Conservation (phyloP, 2,797 vertebrate genomes). For the Onychomys leucogaster region DNA sequence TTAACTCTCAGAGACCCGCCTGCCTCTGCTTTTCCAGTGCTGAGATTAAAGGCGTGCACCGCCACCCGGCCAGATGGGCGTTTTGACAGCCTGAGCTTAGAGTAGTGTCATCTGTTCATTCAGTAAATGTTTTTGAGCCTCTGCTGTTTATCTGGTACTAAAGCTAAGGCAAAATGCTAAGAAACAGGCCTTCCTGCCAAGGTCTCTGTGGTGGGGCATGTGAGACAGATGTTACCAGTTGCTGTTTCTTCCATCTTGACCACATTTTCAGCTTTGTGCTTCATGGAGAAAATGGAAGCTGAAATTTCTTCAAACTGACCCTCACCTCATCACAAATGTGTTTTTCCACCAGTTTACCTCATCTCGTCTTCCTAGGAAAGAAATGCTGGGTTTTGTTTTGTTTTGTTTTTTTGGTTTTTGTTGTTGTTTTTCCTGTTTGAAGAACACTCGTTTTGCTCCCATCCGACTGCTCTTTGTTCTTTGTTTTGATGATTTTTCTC, state of each 20-base stretch:
- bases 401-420: neutral
- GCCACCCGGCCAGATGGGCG: neutral
- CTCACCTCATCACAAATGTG: neutral
- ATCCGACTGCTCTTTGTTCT: conserved; percentile 39
- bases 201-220: neutral
- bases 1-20: neutral
- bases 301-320: conserved; percentile 45
- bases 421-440: neutral
- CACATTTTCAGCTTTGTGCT: conserved; percentile 16
- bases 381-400: neutral
- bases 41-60: neutral
- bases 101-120: neutral
- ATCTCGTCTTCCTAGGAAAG: neutral
- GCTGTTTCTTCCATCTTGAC: neutral
- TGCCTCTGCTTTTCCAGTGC: neutral
- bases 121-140: conserved; percentile 17
- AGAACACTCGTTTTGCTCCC: neutral
- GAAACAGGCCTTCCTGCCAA: neutral
- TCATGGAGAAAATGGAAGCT: conserved; percentile 25
- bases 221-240: neutral
- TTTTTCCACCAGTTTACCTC: neutral
- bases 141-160: neutral
- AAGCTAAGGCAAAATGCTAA: conserved; percentile 11
- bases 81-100: neutral
- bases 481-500: conserved; percentile 17